These are phyloP conservation scores for Rhipidura dahli DNA, from an alignment of 2,113 vertebrate species.

Conservation along the genomic window DNA sequence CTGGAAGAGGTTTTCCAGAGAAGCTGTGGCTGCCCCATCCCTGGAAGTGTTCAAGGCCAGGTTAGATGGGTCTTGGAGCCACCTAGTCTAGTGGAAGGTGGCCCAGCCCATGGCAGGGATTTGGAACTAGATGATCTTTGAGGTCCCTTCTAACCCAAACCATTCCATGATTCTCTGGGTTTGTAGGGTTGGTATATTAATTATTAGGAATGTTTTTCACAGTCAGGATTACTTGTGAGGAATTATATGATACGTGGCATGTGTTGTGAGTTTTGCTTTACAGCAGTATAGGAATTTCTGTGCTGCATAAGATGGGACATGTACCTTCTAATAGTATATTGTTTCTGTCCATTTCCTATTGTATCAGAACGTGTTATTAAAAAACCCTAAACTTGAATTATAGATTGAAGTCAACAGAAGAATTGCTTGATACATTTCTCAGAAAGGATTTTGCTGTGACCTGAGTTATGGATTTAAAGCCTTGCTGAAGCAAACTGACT, in stretches of 20 bases:
- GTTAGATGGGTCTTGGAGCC: not conserved
- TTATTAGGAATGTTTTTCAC: not conserved
- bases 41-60: not conserved
- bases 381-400: not conserved
- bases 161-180: not conserved
- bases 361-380: not conserved
- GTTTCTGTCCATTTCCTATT: not conserved
- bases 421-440: not conserved
- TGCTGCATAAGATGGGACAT: not conserved
- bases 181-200: not conserved
- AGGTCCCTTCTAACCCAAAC: not conserved
- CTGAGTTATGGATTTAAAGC: not conserved
- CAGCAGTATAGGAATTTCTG: not conserved
- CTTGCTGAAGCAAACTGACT: not conserved
- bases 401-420: not conserved
- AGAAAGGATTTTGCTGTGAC: not conserved
- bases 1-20: not conserved
- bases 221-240: not conserved
- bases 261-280: not conserved
- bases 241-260: rapidly evolving
- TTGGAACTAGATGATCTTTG: not conserved
- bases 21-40: not conserved
- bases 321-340: not conserved
- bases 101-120: not conserved
- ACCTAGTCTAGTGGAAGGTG: not conserved